phyloP scores from a whole-genome alignment of 1,140 invertebrate species.

The Drosophila santomea region DNA sequence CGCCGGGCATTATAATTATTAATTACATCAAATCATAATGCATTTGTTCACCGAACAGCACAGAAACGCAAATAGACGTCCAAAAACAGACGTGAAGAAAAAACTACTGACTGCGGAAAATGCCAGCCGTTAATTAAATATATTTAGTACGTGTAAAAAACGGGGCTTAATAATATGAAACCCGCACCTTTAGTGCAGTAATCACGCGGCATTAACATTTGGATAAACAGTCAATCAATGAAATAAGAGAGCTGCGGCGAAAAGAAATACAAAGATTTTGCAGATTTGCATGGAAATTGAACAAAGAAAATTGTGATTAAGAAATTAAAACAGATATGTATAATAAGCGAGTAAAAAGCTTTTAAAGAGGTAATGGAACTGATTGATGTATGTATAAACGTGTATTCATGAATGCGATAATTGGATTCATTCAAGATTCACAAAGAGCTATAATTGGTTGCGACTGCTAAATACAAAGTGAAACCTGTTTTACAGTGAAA shows the following conservation, averaged over 20 bases:
- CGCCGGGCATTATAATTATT: conserved; percentile 59
- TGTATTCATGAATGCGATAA: conserved; percentile 26
- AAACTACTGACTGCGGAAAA: conserved; percentile 21
- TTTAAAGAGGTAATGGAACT: conserved; percentile 10
- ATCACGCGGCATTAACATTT: conserved; percentile 34
- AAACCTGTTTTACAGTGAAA: not conserved
- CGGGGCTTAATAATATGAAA: conserved; percentile 13
- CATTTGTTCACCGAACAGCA: conserved; percentile 40
- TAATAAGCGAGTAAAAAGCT: conserved; percentile 5
- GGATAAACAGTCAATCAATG: conserved; percentile 30
- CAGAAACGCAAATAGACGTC: conserved; percentile 16
- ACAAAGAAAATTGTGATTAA: conserved; percentile 13
- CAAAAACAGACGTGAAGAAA: conserved; percentile 3
- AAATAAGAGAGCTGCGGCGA: conserved; percentile 3
- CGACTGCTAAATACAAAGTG: not conserved
- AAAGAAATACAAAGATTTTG: conserved; percentile 23
- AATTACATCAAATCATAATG: conserved; percentile 70
- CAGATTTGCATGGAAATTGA: conserved; percentile 20
- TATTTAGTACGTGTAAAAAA: conserved; percentile 16
- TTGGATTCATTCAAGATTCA: conserved; percentile 34
- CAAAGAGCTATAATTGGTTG: conserved; percentile 12
- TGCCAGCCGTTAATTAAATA: conserved; percentile 27
- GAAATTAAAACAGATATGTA: conserved; percentile 13
- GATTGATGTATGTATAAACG: conserved; percentile 29
- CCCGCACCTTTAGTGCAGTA: conserved; percentile 7